Conservation (phyloP, 2,113 vertebrate genomes). For the Zootoca vivipara region DNA sequence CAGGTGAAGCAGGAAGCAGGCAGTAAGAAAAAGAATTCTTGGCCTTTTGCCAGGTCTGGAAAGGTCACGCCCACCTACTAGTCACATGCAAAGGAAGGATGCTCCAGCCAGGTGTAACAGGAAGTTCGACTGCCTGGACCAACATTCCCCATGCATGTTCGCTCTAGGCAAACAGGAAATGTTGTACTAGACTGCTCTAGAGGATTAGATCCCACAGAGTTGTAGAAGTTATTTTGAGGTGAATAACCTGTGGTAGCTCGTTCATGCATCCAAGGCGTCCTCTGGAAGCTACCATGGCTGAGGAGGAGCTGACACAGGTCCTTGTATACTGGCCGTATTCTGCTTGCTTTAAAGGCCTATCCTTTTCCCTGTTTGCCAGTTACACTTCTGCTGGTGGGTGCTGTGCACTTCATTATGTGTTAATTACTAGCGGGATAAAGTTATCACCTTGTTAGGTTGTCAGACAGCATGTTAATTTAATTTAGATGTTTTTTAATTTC, state of each 20-base stretch:
- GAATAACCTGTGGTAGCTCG: too few relatives aligned
- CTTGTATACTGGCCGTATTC: background rate
- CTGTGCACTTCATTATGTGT: background rate
- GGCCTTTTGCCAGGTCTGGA: too few relatives aligned
- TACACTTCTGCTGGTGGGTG: background rate
- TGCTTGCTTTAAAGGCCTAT: background rate
- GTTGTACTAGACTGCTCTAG: too few relatives aligned
- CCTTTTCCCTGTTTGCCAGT: background rate
- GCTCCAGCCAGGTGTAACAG: too few relatives aligned
- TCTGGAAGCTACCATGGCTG: background rate
- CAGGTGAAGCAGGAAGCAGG: too few relatives aligned
- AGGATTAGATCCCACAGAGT: too few relatives aligned
- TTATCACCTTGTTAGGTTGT: constrained; percentile 27
- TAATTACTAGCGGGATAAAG: constrained; percentile 19
- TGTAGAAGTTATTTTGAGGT: background rate
- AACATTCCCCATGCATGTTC: too few relatives aligned
- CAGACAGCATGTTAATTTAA: constrained; percentile 24
- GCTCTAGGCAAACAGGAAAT: too few relatives aligned
- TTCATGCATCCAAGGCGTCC: background rate
- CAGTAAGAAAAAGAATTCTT: too few relatives aligned
- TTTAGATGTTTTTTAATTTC: constrained; percentile 10
- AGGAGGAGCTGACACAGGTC: background rate
- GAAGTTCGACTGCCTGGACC: too few relatives aligned
- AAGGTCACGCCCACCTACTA: too few relatives aligned
- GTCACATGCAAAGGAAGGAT: too few relatives aligned